Evolutionary conservation across 2,888 invertebrate species (phyloP).

Genomic region (Nebria brevicollis): DNA sequence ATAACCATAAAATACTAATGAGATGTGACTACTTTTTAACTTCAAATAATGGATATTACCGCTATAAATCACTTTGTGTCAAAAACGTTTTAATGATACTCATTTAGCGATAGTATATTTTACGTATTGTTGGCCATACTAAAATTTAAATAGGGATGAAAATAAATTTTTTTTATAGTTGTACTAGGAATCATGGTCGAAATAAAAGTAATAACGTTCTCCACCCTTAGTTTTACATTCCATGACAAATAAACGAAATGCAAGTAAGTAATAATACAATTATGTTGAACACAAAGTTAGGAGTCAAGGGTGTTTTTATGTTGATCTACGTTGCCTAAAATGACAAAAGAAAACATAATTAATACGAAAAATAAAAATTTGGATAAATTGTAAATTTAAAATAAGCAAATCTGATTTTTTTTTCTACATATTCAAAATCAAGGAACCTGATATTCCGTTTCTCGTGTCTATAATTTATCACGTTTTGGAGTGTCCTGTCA

Average conservation of each 20-base stretch:
- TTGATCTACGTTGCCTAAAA: no score
- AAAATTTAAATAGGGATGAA: no score
- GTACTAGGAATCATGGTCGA: background rate
- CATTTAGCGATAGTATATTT: background rate
- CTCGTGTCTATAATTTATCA: slow-evolving; percentile 33
- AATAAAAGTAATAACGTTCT: no score
- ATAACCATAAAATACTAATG: slow-evolving; percentile 1
- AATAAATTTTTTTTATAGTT: background rate
- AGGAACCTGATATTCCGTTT: background rate
- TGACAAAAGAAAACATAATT: no score
- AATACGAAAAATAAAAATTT: no score
- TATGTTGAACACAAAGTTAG: no score
- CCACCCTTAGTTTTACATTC: no score
- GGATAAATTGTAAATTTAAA: no score
- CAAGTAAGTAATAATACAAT: no score
- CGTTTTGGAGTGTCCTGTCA: slow-evolving; percentile 35
- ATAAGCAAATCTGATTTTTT: background rate
- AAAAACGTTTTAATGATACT: background rate
- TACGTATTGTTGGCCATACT: background rate
- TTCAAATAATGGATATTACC: background rate
- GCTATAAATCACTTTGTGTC: background rate
- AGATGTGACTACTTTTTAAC: background rate
- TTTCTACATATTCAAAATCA: background rate
- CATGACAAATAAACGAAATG: no score
- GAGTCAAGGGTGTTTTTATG: no score